Conservation (phyloP, 1,140 invertebrate species). For the Aphaenogaster ashmeadi region DNA sequence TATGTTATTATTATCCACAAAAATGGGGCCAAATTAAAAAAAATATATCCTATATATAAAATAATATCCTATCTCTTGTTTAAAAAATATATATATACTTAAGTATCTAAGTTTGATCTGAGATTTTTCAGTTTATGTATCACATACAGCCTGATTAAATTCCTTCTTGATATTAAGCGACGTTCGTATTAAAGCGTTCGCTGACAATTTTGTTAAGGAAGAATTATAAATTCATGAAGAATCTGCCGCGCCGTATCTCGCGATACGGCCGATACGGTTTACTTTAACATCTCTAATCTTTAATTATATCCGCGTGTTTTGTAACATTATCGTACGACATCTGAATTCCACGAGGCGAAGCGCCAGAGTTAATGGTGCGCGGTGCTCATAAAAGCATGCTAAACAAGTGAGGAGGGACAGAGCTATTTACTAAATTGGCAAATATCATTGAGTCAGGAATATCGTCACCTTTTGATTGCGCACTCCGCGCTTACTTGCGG, state of each 20-base stretch:
- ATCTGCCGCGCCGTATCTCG: background rate
- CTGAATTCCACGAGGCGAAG: background rate
- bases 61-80: too few species aligned
- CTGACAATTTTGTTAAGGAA: background rate
- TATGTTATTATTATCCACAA: background rate
- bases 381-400: background rate
- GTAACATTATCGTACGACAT: background rate
- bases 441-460: conserved; percentile 74
- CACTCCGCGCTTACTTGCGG: conserved; percentile 61
- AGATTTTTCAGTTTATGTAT: background rate
- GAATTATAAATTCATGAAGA: background rate
- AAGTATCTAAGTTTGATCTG: background rate
- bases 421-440: conserved; percentile 77
- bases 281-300: background rate
- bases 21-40: background rate
- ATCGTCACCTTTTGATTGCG: conserved; percentile 76
- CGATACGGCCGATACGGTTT: background rate
- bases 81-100: too few species aligned
- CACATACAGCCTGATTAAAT: background rate
- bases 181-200: background rate
- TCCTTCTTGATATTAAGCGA: background rate
- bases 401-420: conserved; percentile 15
- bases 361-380: conserved; percentile 1
- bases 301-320: conserved; percentile 31
- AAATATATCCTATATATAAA: too few species aligned